phyloP scores from a whole-genome alignment of 2,797 vertebrate species.

The Fratercula arctica region DNA sequence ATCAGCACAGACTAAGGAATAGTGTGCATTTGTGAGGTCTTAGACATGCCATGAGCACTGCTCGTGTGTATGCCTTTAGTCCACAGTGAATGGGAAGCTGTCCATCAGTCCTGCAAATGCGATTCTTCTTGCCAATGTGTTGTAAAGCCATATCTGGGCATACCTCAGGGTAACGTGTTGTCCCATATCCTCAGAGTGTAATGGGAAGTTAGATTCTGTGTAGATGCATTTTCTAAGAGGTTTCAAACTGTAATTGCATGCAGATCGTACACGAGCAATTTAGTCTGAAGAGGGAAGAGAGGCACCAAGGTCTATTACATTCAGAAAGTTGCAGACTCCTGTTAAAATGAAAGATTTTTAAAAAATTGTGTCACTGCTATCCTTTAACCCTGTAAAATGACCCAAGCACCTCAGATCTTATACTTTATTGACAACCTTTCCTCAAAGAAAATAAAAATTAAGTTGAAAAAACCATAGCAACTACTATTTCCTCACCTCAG shows the following conservation, averaged over 20 bases:
- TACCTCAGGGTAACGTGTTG: fast-evolving
- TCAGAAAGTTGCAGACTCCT: background rate
- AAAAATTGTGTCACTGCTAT: background rate
- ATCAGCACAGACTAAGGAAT: background rate
- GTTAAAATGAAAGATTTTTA: background rate
- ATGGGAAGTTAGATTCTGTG: background rate
- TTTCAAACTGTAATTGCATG: background rate
- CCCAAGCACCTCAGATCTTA: background rate
- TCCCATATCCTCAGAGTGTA: background rate
- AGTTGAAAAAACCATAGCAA: fast-evolving
- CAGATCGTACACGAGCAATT: background rate
- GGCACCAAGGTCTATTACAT: background rate
- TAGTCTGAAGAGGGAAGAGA: background rate
- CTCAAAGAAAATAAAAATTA: background rate
- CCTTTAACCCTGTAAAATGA: background rate
- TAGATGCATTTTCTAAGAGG: background rate
- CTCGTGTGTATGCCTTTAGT: background rate
- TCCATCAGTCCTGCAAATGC: background rate
- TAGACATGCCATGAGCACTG: background rate
- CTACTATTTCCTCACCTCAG: background rate
- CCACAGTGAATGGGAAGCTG: background rate
- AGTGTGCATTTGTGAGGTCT: background rate
- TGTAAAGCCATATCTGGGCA: background rate
- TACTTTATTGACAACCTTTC: background rate
- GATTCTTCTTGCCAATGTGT: background rate